Conservation (phyloP, 92 coral and sea anemone genomes). For the Metridium senile region DNA sequence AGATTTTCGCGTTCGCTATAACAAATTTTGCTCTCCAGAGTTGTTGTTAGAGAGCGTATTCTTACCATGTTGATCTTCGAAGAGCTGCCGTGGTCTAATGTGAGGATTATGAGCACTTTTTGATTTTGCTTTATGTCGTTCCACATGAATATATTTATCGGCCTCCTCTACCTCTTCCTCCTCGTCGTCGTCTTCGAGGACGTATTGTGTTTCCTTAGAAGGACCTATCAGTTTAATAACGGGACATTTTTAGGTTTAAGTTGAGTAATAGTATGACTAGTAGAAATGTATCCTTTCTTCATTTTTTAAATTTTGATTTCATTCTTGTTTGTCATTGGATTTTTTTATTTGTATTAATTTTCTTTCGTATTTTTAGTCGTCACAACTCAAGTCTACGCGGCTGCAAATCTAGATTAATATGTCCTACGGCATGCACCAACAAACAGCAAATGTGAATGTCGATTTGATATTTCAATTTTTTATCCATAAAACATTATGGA, state of each 20-base stretch:
- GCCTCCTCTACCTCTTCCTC: background rate
- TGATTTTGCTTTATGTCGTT: background rate
- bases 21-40: too few relatives aligned
- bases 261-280: too few relatives aligned
- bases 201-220: background rate
- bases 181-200: background rate
- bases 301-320: too few relatives aligned
- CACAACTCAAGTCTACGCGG: too few relatives aligned
- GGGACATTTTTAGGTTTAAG: background rate
- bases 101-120: constrained; percentile 32
- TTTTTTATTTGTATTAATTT: too few relatives aligned
- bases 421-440: background rate
- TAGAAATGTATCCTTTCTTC: too few relatives aligned
- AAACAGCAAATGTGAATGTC: background rate
- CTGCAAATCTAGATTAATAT: background rate
- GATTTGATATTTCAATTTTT: too few relatives aligned
- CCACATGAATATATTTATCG: constrained; percentile 4
- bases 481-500: background rate
- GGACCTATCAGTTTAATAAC: constrained; percentile 1
- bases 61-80: constrained; percentile 22
- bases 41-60: too few relatives aligned
- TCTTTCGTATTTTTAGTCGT: too few relatives aligned
- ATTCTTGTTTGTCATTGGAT: too few relatives aligned
- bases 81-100: constrained; percentile 28
- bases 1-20: too few relatives aligned